These are phyloP conservation scores for Coilia nasus DNA, from an alignment of 2,797 vertebrate genomes.

Conservation along the genomic window DNA sequence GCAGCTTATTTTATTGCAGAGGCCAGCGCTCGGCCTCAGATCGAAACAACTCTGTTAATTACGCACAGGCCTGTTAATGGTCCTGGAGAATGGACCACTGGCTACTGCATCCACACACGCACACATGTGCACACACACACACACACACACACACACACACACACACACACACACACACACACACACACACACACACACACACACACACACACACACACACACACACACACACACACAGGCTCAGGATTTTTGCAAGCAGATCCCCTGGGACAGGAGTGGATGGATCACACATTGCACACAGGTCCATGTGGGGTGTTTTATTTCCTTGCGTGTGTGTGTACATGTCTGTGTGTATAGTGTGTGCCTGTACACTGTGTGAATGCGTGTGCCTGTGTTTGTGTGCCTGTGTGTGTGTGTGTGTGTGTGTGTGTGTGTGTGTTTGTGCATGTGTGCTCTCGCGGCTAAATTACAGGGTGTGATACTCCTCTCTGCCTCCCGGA, in stretches of 20 bases:
- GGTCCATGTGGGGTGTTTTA: slow-evolving; percentile 49
- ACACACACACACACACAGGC: not conserved
- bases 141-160: not conserved
- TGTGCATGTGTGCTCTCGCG: slow-evolving; percentile 61
- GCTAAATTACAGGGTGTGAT: slow-evolving; percentile 81
- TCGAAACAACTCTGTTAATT: slow-evolving; percentile 75
- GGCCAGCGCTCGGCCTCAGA: slow-evolving; percentile 54
- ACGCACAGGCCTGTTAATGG: slow-evolving; percentile 68
- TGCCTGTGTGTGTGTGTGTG: slow-evolving; percentile 46
- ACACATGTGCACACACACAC: not conserved
- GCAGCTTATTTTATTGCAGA: slow-evolving; percentile 69
- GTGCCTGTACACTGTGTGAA: slow-evolving; percentile 29
- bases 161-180: slow-evolving; percentile 35
- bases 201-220: not conserved
- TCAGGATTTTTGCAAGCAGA: slow-evolving; percentile 52
- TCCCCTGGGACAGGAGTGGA: slow-evolving; percentile 57
- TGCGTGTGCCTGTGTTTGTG: slow-evolving; percentile 23
- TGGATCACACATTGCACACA: slow-evolving; percentile 54
- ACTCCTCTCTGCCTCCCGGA: slow-evolving; percentile 69
- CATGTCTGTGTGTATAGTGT: slow-evolving; percentile 39
- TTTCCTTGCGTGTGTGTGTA: slow-evolving; percentile 49
- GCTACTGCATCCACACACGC: slow-evolving; percentile 32
- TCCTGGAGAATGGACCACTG: slow-evolving; percentile 48
- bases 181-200: slow-evolving; percentile 23
- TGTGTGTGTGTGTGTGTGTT: slow-evolving; percentile 38